Base-by-base conservation (phyloP, 2,113 vertebrate species). In the Pygoscelis adeliae region DNA sequence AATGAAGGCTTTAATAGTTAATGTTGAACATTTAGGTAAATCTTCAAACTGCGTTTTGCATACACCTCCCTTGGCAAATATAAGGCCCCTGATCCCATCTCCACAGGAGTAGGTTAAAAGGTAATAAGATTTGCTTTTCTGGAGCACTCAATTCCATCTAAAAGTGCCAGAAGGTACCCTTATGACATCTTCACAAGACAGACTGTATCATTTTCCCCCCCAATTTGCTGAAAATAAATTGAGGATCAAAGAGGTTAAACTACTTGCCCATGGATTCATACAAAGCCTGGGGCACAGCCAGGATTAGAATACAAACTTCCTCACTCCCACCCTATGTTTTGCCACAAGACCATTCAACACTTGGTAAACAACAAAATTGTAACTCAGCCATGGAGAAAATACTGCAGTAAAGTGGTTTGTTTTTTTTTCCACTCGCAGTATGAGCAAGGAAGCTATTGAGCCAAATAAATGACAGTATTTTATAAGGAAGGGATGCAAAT, bases 191-290 rank as follows among this genome's bases (percentile, higher is more conserved):
- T 70, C 2, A 17, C 1, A 5, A 85, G 90, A 87, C 22, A 88
- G 61, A 76, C 55, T 73, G 38, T 81, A 71, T 89, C 25, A 83
- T 94, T 91, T 94, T 23, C 30, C 38, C 50, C 50, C 50, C 86
- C 50, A 56, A 1, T 94, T 94, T 94, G 67, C 90, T 93, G 67
- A 92, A 93, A 95, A 96, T 79, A 95, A 95, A 96, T 94, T 96
- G 87, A 95, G 18, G 89, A 82, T 79, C 89, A 92, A 89, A 93
- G 56, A 96, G 86, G 89, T 93, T 92, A 95, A 81, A 63, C 52
- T 87, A 44, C 69, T 92, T 84, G 69, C 17, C 65, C 52, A 44
- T 30, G 34, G 89, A 89, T 87, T 91, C 86, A 87, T 32, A 76
- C 27, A 67, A 62, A 93, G 36, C 87, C 77, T 79, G 44, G 49